Conservation (phyloP, 2,113 vertebrate species). For the Notechis scutatus region DNA sequence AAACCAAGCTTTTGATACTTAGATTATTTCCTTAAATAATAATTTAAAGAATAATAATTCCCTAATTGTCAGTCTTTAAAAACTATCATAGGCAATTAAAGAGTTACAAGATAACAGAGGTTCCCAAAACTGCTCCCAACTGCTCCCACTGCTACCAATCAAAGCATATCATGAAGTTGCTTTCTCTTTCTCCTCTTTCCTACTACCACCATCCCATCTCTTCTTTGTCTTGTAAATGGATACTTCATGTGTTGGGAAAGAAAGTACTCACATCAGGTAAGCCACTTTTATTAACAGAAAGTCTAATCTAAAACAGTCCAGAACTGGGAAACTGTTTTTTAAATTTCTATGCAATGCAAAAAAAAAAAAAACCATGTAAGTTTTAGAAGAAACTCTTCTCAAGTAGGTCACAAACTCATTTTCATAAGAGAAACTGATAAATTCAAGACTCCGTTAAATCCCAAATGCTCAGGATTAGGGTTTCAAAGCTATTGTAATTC, state of each 20-base stretch:
- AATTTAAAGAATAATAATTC: too few species aligned
- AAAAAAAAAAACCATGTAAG: neutral
- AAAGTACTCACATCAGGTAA: neutral
- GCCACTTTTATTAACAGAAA: neutral
- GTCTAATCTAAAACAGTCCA: neutral
- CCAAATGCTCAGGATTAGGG: neutral
- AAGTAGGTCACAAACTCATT: neutral
- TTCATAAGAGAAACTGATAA: neutral
- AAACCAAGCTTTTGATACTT: slow-evolving; percentile 16
- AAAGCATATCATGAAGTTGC: neutral
- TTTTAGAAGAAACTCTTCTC: neutral
- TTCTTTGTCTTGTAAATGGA: neutral
- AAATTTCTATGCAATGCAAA: neutral
- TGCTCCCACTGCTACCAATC: neutral
- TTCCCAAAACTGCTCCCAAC: neutral
- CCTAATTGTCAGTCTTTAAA: neutral
- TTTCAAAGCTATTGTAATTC: neutral
- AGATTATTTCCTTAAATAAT: neutral
- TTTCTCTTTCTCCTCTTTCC: neutral
- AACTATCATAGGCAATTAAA: neutral
- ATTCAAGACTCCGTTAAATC: neutral
- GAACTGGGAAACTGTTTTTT: neutral
- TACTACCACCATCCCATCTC: neutral
- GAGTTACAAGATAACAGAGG: neutral
- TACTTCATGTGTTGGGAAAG: neutral